These are phyloP conservation scores for Rhimphoctona megacephalus DNA, from an alignment of 2,888 invertebrate species.

Conservation along the genomic window DNA sequence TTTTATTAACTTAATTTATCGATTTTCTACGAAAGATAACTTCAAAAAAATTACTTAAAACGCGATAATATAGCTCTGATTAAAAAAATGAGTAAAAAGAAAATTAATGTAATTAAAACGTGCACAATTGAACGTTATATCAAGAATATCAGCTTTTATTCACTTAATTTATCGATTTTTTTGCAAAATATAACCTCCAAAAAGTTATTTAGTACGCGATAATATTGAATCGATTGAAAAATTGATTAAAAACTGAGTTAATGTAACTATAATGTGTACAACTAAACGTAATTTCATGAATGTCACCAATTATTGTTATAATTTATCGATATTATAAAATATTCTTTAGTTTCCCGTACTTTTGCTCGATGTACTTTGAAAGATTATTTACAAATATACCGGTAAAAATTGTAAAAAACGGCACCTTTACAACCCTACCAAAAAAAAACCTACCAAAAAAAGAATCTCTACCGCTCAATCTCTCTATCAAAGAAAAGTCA, in stretches of 20 bases:
- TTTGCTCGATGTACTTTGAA: background rate
- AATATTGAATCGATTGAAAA: no score
- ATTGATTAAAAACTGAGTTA: no score
- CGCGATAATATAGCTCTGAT: background rate
- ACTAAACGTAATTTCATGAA: background rate
- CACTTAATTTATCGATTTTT: no score
- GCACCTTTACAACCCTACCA: no score
- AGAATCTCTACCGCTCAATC: no score
- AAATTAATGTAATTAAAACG: background rate
- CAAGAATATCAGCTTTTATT: no score
- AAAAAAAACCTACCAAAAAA: no score
- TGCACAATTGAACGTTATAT: no score
- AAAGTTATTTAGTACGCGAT: no score
- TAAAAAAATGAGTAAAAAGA: background rate
- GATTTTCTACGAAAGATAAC: background rate
- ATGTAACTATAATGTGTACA: background rate
- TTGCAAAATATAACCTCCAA: no score
- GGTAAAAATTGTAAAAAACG: background rate
- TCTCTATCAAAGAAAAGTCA: no score
- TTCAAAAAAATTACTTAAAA: background rate
- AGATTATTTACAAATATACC: background rate
- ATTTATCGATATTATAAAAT: background rate
- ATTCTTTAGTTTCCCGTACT: background rate
- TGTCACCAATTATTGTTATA: background rate
- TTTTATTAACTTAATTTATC: background rate